These are phyloP conservation scores for Oxycera nigricornis DNA, from an alignment of 2,888 invertebrate genomes.

Conservation along the genomic window DNA sequence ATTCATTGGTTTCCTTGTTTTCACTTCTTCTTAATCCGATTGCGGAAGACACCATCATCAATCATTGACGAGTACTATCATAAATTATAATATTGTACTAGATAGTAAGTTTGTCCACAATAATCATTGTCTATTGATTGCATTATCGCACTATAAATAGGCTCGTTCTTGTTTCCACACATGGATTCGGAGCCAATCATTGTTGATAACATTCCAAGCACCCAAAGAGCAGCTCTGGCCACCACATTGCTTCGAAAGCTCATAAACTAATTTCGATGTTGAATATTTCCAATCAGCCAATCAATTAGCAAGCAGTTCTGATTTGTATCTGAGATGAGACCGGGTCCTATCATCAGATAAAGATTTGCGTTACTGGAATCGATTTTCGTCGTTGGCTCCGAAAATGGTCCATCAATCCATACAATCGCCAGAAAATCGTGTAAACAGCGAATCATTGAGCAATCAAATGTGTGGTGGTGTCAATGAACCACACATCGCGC, in stretches of 20 bases:
- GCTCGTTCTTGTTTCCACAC: background rate
- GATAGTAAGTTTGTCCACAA: background rate
- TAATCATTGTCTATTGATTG: background rate
- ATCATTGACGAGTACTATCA: too few species aligned
- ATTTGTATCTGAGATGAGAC: too few species aligned
- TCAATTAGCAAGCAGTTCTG: background rate
- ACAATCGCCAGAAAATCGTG: background rate
- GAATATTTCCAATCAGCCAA: background rate
- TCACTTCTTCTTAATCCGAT: background rate
- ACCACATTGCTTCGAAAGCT: background rate
- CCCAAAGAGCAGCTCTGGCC: background rate
- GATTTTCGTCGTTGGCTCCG: background rate
- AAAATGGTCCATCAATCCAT: background rate
- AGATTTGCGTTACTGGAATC: too few species aligned
- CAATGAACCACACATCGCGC: background rate
- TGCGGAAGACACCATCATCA: background rate
- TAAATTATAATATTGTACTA: background rate
- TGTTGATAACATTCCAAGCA: background rate
- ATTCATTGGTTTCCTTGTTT: background rate
- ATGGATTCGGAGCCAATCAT: background rate
- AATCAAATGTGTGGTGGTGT: background rate
- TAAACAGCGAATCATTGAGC: background rate
- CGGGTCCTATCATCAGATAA: too few species aligned
- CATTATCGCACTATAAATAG: background rate
- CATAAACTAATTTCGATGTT: background rate